Evolutionary conservation across 2,797 vertebrate genomes (phyloP).

Genomic region (Schizothorax lantsangensis): DNA sequence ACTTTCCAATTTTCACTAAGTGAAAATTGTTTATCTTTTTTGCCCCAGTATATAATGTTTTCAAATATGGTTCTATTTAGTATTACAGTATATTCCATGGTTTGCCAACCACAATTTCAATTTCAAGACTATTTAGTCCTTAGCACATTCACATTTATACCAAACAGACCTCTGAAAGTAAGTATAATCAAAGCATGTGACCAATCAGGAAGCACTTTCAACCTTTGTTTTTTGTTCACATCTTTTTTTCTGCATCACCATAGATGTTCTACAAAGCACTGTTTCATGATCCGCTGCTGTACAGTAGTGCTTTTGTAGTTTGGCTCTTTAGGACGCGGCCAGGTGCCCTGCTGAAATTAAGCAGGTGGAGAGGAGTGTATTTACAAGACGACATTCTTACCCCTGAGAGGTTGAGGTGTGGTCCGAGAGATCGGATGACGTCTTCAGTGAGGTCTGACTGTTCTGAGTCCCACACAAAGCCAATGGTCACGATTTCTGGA

Average conservation of each 20-base stretch:
- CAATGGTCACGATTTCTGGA: slow-evolving; percentile 97
- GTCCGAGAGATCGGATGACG: slow-evolving; percentile 88
- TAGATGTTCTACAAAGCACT: not conserved
- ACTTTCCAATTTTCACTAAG: no score
- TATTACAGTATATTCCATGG: not conserved
- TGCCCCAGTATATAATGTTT: not conserved
- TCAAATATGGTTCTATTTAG: not conserved
- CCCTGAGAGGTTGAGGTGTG: slow-evolving; percentile 89
- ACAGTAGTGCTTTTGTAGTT: not conserved
- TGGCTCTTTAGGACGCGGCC: not conserved
- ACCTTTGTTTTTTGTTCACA: not conserved
- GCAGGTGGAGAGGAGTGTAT: not conserved
- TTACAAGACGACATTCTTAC: slow-evolving; percentile 70
- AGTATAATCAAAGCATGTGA: not conserved
- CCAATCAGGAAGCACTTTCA: not conserved
- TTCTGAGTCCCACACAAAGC: slow-evolving; percentile 97
- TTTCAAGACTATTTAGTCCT: not conserved
- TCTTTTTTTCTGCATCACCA: not conserved
- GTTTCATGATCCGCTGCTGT: not conserved
- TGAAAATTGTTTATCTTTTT: no score
- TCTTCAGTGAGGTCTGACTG: slow-evolving; percentile 95
- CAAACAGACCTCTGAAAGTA: not conserved
- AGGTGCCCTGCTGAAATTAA: not conserved
- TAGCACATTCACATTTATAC: not conserved
- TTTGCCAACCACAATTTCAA: not conserved